These are phyloP conservation scores for Drosophila asahinai DNA, from an alignment of 1,140 invertebrate species.

Conservation along the genomic window DNA sequence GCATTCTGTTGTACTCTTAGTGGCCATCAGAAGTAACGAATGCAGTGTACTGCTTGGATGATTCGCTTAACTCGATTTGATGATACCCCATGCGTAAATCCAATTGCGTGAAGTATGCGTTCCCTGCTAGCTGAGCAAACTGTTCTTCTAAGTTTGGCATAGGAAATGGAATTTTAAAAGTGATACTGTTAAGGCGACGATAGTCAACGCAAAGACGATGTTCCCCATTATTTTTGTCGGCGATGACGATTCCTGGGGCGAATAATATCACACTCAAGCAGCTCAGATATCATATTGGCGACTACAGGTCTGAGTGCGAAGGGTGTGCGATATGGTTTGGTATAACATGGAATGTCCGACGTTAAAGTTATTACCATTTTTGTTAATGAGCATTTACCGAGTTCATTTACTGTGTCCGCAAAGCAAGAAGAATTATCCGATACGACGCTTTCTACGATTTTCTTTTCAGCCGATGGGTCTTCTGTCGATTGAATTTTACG, in stretches of 20 bases:
- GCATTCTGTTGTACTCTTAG: background rate
- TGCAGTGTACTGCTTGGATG: background rate
- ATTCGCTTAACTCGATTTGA: background rate
- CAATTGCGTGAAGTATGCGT: background rate
- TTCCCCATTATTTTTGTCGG: background rate
- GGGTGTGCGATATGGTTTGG: background rate
- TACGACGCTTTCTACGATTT: too few relatives aligned
- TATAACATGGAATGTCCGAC: background rate
- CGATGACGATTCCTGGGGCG: background rate
- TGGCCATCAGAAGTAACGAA: background rate
- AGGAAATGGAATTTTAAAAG: background rate
- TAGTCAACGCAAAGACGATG: slow-evolving; percentile 6
- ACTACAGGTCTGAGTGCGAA: too few relatives aligned
- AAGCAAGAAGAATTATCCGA: background rate
- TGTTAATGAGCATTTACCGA: background rate
- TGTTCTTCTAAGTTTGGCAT: too few relatives aligned
- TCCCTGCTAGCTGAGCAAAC: too few relatives aligned
- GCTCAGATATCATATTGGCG: too few relatives aligned
- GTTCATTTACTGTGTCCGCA: background rate
- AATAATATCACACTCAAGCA: too few relatives aligned
- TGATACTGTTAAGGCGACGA: slow-evolving; percentile 1
- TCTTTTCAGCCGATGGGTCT: too few relatives aligned
- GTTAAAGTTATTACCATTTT: too few relatives aligned
- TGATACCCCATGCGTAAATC: background rate
- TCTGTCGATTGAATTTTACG: too few relatives aligned